phyloP scores from a whole-genome alignment of 2,888 invertebrate species.

The Plebejus anna region DNA sequence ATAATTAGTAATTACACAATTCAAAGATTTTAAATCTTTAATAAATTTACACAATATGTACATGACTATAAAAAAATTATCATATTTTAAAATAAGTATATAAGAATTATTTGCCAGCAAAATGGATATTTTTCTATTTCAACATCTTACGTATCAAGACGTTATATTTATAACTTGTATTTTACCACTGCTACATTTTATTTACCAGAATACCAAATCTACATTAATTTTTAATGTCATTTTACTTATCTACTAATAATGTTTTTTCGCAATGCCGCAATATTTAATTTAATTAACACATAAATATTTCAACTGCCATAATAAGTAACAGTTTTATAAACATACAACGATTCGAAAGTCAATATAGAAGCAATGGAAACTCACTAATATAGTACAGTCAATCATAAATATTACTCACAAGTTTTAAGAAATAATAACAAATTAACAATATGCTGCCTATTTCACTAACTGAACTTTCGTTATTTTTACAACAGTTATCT shows the following conservation, averaged over 20 bases:
- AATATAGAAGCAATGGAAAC: neutral
- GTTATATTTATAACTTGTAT: neutral
- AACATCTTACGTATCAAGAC: neutral
- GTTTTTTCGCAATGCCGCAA: slow-evolving; percentile 8
- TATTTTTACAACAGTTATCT: slow-evolving; percentile 22
- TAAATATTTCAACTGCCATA: neutral
- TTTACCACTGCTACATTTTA: neutral
- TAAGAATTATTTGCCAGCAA: neutral
- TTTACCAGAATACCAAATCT: neutral
- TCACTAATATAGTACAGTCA: neutral
- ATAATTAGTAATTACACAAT: neutral
- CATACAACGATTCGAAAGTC: neutral
- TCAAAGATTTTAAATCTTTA: slow-evolving; percentile 15
- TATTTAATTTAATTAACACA: neutral
- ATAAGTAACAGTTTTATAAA: neutral
- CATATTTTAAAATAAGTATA: neutral
- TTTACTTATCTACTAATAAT: neutral
- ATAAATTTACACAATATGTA: neutral
- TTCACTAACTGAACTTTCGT: slow-evolving; percentile 11
- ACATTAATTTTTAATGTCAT: neutral
- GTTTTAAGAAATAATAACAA: neutral
- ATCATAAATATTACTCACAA: neutral
- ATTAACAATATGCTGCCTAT: slow-evolving; percentile 13
- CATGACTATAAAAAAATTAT: neutral
- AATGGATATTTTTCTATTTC: neutral